Percentiles rank a stretch among this genome's conserved stretches.
Evolutionary conservation across 2,888 invertebrate genomes (phyloP).

Genomic region (Sarcophaga subvicina): DNA sequence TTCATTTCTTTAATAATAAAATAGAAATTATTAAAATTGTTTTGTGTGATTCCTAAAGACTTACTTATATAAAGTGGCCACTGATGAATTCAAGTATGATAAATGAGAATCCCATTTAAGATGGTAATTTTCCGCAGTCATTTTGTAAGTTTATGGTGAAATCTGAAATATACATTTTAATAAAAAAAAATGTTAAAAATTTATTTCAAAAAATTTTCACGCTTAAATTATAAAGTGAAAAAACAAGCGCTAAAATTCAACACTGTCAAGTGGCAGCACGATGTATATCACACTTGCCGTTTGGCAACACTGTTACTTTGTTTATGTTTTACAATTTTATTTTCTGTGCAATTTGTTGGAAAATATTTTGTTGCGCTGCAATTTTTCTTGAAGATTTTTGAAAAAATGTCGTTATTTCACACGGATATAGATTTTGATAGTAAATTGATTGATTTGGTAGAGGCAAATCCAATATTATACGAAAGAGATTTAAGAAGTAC

Average conservation of each 20-base stretch:
- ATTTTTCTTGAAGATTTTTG: not conserved
- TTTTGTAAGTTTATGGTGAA: constrained; percentile 63
- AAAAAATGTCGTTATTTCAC: constrained; percentile 56
- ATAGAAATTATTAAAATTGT: constrained; percentile 1
- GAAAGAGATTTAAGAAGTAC: constrained; percentile 72
- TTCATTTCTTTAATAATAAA: constrained; percentile 85
- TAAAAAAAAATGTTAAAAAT: constrained; percentile 7
- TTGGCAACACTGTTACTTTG: constrained; percentile 44
- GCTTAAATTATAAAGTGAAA: too few relatives aligned
- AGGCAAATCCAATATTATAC: constrained; percentile 75
- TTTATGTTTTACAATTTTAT: constrained; percentile 44
- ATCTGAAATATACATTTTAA: constrained; percentile 23
- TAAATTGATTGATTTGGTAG: constrained; percentile 74
- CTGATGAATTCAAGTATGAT: constrained; percentile 90
- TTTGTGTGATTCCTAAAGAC: constrained; percentile 45
- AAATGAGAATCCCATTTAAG: constrained; percentile 94
- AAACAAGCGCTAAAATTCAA: constrained; percentile 33
- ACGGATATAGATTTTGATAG: constrained; percentile 71
- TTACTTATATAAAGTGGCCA: constrained; percentile 86
- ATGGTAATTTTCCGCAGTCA: constrained; percentile 90
- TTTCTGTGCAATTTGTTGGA: not conserved
- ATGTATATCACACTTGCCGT: not conserved
- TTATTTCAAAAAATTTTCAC: not conserved
- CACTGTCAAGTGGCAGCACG: not conserved
- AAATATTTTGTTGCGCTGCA: not conserved